Evolutionary conservation across 1,140 invertebrate species (phyloP), one percentile per base, ranked within the genome.

Genomic region (Ceratina japonica): DNA sequence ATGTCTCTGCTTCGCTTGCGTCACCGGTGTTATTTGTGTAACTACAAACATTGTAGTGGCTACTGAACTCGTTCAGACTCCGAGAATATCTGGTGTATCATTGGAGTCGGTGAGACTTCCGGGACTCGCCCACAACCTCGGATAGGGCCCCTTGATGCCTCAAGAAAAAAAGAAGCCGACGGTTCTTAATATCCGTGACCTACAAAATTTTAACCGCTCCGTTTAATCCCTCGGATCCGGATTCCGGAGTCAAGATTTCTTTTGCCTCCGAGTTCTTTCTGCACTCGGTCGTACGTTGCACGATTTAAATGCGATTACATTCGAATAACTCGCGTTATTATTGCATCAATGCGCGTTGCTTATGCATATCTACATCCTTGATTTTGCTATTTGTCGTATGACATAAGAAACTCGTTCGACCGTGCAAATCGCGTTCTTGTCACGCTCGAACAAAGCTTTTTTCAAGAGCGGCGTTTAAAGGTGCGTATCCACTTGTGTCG

Each of bases 371-470:
- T 16, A 24, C 58, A 59, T 61, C 22, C 20, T 7, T 15, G 74
- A 54, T 70, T 44, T 56, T 69, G 68, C 77, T 49, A 49, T 59
- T 27, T 15, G 18, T 16, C 24, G 27, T 18, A 24, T 66, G 66
- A 70, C 68, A 27, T n/a, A 59, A 65, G 37, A 70, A 77, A 70
- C 16, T 24, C 61, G 16, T 0, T 16, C 27, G 3, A 54, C 31
- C 58, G 37, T 69, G 24, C 22, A 66, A 54, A 64, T 20, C 20
- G n/a, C 20, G 13, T 3, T 5, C 52, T 8, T 12, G 44, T 27
- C 54, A 16, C 3, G 5, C 15, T 68, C 20, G 16, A 52, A 31
- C 15, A 0, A 3, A 18, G 44, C n/a, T 59, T 54, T 54, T 37
- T 3, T 61, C 15, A 13, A 18, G 0, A 24, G 49, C n/a, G 18